Conservation (phyloP, 1,140 invertebrate species). For the Cotesia chilonis region DNA sequence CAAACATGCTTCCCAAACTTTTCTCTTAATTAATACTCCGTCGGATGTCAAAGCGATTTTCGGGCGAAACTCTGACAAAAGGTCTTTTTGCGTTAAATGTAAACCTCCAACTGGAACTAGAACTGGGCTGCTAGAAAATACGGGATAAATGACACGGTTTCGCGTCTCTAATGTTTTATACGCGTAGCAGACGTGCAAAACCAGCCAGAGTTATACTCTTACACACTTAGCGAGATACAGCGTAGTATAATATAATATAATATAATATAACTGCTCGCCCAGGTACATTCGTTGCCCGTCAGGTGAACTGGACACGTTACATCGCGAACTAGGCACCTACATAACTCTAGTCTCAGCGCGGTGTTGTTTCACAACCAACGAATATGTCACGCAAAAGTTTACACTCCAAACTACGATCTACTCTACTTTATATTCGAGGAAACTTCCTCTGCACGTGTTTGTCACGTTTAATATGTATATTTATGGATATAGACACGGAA, state of each 20-base stretch:
- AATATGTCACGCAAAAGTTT: constrained; percentile 30
- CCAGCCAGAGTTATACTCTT: neutral
- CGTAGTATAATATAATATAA: constrained; percentile 10
- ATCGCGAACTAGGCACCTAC: constrained; percentile 33
- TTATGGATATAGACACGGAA: neutral
- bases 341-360: constrained; percentile 31
- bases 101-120: too few species aligned
- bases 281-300: constrained; percentile 24
- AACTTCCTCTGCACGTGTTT: constrained; percentile 18
- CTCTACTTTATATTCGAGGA: constrained; percentile 39
- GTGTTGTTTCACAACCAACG: constrained; percentile 1
- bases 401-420: neutral
- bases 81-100: too few species aligned
- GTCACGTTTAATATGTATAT: neutral
- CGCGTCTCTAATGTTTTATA: too few species aligned
- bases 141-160: too few species aligned
- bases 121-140: too few species aligned
- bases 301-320: constrained; percentile 36
- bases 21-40: too few species aligned
- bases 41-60: too few species aligned
- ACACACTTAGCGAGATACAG: constrained; percentile 13
- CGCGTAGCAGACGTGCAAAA: too few species aligned
- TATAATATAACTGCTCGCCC: constrained; percentile 27
- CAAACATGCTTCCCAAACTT: neutral
- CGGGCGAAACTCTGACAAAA: too few species aligned